These are phyloP conservation scores for Melieria picta DNA, from an alignment of 2,888 invertebrate genomes.

Conservation along the genomic window DNA sequence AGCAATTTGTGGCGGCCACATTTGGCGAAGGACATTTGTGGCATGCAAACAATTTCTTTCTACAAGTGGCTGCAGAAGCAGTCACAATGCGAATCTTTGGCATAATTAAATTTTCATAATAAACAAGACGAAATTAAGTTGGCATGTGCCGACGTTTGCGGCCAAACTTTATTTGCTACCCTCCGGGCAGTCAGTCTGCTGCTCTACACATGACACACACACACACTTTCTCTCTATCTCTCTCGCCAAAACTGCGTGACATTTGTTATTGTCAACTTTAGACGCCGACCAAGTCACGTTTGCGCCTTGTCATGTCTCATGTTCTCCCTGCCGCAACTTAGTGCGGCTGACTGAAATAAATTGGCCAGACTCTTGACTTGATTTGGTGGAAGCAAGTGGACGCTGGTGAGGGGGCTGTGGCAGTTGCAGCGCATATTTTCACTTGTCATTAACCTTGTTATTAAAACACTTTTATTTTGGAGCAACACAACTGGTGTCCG, in stretches of 20 bases:
- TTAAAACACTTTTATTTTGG: conserved; percentile 60
- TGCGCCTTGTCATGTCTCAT: no score
- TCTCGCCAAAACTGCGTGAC: conserved; percentile 40
- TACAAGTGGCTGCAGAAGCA: neutral
- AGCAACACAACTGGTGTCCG: conserved; percentile 59
- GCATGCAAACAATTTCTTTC: neutral
- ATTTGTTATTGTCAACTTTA: conserved; percentile 40
- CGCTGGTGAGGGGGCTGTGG: conserved; percentile 39
- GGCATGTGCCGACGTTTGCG: neutral
- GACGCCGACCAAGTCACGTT: conserved; percentile 3
- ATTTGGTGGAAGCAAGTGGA: neutral
- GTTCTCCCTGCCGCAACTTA: no score
- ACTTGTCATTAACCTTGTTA: conserved; percentile 63
- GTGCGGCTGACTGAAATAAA: no score
- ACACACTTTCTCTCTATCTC: conserved; percentile 9
- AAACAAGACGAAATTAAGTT: conserved; percentile 37
- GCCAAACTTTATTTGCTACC: neutral
- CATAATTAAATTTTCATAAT: conserved; percentile 61
- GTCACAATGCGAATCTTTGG: conserved; percentile 51
- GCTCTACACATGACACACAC: neutral
- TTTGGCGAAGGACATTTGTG: neutral
- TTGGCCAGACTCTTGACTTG: no score
- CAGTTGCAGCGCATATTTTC: conserved; percentile 43
- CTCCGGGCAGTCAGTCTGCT: neutral
- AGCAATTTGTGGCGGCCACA: neutral